Base-by-base conservation (phyloP, 1,140 invertebrate genomes). In the Pararge aegeria region DNA sequence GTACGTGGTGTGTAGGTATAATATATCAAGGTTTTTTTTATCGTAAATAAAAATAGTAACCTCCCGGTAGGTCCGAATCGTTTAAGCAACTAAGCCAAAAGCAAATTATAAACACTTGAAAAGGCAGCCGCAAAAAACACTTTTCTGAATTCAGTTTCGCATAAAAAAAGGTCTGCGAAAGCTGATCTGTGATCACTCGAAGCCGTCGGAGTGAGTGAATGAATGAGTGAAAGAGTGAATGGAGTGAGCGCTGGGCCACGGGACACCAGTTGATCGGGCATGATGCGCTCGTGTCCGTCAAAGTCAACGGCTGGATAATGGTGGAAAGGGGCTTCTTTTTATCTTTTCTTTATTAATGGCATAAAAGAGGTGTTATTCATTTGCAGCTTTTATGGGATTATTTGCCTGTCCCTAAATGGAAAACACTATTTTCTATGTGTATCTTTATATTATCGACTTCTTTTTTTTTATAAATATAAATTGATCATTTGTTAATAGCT, bases 201-300 rank as follows among this genome's bases (percentile, higher is more conserved):
- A 76, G 75, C 70, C 72, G 76, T 68, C 73, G 56, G 66, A 78
- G 70, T 76, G 76, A 78, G 68, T 74, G 78, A 78, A 70, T 73
- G 80, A 81, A 59, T 83, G 77, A 77, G 68, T 78, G 76, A 74
- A 66, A 69, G 73, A 76, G 66, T 55, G 68, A 58, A 59, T 54
- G 60, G 68, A 58, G 61, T 48, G 60, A 44, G 55, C 27, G 57
- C 24, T 60, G 53, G 70, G 68, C 66, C 73, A 62, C 72, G 75
- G 81, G 73, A 78, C 81, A 81, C 78, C 78, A 83, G 80, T 87
- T 87, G 83, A 84, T 83, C 81, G 75, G 64, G 62, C 74, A 65
- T 85, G 75, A 83, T 78, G 81, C 71, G 70, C 68, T 67, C 66
- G 53, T 77, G 79, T 83, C 76, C 71, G 69, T 86, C 83, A 86